Evolutionary conservation across 1,140 invertebrate genomes (phyloP).

Genomic region (Drosophila repleta): DNA sequence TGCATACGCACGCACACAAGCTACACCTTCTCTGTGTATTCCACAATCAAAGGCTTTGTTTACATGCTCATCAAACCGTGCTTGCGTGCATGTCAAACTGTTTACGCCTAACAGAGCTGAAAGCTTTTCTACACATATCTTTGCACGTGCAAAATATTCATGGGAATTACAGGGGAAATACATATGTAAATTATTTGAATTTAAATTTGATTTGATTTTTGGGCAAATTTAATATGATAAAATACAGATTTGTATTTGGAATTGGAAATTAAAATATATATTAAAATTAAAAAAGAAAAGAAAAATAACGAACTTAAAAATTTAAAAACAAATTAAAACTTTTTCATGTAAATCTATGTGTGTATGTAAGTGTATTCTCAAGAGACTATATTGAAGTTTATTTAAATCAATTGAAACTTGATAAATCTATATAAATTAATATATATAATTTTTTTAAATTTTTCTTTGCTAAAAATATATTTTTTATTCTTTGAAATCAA

Average conservation of each 20-base stretch:
- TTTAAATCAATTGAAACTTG: too few species aligned
- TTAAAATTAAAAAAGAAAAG: not conserved
- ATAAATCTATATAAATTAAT: too few species aligned
- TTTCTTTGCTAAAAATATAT: too few species aligned
- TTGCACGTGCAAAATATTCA: conserved; percentile 3
- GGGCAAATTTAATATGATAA: not conserved
- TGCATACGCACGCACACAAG: not conserved
- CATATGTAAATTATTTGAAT: too few species aligned
- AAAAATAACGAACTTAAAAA: not conserved
- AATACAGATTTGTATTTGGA: not conserved
- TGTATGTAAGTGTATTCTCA: too few species aligned
- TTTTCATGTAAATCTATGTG: too few species aligned
- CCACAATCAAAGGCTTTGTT: conserved; percentile 24
- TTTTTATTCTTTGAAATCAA: too few species aligned
- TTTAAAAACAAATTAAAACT: not conserved
- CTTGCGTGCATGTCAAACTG: conserved; percentile 50
- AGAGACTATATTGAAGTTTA: too few species aligned
- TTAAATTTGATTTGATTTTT: too few species aligned
- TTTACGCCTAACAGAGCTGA: conserved; percentile 13
- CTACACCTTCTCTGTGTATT: not conserved
- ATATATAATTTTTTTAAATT: too few species aligned
- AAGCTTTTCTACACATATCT: not conserved
- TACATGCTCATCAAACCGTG: conserved; percentile 45
- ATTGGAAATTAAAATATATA: not conserved
- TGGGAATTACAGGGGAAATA: not conserved